Evolutionary conservation across 1,140 invertebrate species (phyloP), one percentile per base, ranked within the genome.

Genomic region (Rhopalosiphum maidis): DNA sequence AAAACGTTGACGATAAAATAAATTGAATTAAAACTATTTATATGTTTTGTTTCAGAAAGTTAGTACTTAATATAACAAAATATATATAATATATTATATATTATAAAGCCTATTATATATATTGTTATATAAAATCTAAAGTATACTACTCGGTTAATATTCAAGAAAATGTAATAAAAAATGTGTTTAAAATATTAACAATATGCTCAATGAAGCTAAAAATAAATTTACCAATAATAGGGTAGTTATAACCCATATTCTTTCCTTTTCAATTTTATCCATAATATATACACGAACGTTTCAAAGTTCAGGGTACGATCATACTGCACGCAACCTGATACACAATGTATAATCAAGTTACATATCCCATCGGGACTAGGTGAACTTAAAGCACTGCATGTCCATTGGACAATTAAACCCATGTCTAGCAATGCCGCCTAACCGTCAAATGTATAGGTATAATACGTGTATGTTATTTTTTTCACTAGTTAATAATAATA

Each of bases 351-450:
- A 68, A 90, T 90, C 89, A 68, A 68, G 89, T 90, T 90, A 68
- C 54, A 43, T 43, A 68, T 60, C 41, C 89, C 89, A 21, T 41
- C 35, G 91, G 48, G 82, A 93, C 48, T 48, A n/a, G 82, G 82
- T 86, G 90, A 91, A 85, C 82, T 93, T 85, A 37, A 93, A 85
- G 82, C 35, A 93, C 91, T 86, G 91, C 90, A 91, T 48, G 77
- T 48, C 91, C 37, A 82, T 86, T 82, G 55, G 91, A 93, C 82
- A 93, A 93, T 93, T 93, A 93, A 93, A 93, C 91, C 91, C 37
- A 55, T 93, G 91, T 86, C 91, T 37, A 90, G 54, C n/a, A 43
- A 68, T 60, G 35, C 54, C 37, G 15, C 25, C 60, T 30, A 15
- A n/a, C 18, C 54, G 54, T 68, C 60, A 68, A 30, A 9, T 30